These are phyloP conservation scores for Nothoprocta pentlandii DNA, from an alignment of 2,113 vertebrate species.

Conservation along the genomic window DNA sequence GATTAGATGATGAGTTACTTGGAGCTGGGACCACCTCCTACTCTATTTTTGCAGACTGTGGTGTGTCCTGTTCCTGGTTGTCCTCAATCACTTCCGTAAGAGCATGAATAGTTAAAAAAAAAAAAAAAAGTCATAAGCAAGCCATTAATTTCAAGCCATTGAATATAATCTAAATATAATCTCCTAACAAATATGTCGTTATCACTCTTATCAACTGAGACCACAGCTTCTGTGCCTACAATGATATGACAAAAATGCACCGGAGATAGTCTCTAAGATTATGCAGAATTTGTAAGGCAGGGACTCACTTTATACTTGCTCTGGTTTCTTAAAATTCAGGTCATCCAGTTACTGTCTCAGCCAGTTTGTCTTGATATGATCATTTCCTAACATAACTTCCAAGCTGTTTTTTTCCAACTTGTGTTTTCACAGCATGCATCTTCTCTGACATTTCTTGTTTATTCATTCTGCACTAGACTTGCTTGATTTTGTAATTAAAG, in stretches of 20 bases:
- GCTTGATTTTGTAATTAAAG: background rate
- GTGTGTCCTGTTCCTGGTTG: background rate
- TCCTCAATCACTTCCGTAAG: background rate
- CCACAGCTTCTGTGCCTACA: background rate
- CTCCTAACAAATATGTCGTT: slow-evolving; percentile 29
- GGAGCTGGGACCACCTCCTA: background rate
- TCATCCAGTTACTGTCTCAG: background rate
- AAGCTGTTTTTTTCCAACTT: background rate
- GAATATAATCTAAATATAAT: background rate
- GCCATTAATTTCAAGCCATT: background rate
- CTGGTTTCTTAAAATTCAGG: background rate
- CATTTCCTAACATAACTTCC: background rate
- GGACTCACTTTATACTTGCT: background rate
- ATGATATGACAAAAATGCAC: background rate
- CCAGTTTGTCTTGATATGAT: background rate
- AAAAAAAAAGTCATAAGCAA: background rate
- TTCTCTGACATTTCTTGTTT: background rate
- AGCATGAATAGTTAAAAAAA: background rate
- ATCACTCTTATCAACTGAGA: background rate
- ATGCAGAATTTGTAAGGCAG: background rate
- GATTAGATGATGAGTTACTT: background rate
- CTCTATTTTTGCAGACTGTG: background rate
- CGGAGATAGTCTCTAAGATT: background rate
- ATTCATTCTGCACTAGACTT: background rate
- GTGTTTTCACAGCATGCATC: background rate